A percentile compares a stretch with the other conserved stretches of the same genome.
Evolutionary conservation across 2,888 invertebrate species (phyloP).

Genomic region (Gandaritis pyraliata): DNA sequence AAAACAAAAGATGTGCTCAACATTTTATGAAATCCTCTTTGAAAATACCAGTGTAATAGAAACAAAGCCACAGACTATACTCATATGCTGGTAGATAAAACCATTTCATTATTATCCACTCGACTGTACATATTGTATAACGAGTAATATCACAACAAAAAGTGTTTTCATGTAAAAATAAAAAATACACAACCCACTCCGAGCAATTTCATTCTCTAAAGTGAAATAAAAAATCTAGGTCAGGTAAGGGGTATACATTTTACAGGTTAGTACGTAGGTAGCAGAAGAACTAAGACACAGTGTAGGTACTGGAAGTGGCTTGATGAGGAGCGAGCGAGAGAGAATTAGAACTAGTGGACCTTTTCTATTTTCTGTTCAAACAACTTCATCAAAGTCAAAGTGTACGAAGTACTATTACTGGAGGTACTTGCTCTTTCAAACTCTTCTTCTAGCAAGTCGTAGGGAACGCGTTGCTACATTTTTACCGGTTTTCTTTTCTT

Average conservation of each 20-base stretch:
- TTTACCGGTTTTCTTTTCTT: too few relatives aligned
- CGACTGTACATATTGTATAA: conserved; percentile 42
- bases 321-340: too few relatives aligned
- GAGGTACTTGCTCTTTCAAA: too few relatives aligned
- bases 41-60: neutral
- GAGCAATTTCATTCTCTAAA: conserved; percentile 79
- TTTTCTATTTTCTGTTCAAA: too few relatives aligned
- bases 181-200: conserved; percentile 63
- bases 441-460: too few relatives aligned
- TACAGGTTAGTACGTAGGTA: conserved; percentile 47
- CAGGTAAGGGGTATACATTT: conserved; percentile 54
- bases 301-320: conserved; percentile 53
- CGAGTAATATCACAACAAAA: conserved; percentile 68
- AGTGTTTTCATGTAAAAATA: conserved; percentile 59
- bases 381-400: too few relatives aligned
- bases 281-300: conserved; percentile 44
- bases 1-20: too few relatives aligned
- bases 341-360: too few relatives aligned
- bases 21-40: too few relatives aligned
- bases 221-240: conserved; percentile 81
- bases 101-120: conserved; percentile 47
- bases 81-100: conserved; percentile 15
- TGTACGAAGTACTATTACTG: too few relatives aligned
- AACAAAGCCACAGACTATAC: conserved; percentile 18
- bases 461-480: too few relatives aligned